Evolutionary conservation across 2,113 vertebrate species (phyloP).

Genomic region (Nothobranchius furzeri): DNA sequence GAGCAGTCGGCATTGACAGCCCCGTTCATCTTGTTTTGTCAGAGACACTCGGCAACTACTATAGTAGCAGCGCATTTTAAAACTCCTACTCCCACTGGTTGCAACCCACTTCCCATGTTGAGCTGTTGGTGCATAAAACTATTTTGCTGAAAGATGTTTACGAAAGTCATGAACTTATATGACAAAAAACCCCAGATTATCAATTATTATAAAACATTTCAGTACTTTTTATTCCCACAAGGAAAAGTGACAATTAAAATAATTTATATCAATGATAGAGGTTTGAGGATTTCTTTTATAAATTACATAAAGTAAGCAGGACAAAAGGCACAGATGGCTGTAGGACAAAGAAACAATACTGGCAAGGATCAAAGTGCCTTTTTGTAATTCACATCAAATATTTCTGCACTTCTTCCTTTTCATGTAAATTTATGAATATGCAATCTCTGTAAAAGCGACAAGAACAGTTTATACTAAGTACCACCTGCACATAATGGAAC

Average conservation of each 20-base stretch:
- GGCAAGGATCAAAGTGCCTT: not conserved
- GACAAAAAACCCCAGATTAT: not conserved
- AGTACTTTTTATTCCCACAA: not conserved
- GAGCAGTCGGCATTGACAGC: constrained; percentile 47
- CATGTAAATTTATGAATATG: constrained; percentile 12
- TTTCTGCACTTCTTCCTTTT: not conserved
- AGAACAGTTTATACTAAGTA: not conserved
- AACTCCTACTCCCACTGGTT: too few relatives aligned
- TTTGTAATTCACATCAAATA: not conserved
- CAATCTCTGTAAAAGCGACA: not conserved
- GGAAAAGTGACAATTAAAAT: not conserved
- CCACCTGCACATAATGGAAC: not conserved
- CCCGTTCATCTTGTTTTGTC: constrained; percentile 40
- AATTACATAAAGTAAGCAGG: constrained; percentile 7
- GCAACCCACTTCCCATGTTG: too few relatives aligned
- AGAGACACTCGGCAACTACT: too few relatives aligned
- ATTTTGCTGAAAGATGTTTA: too few relatives aligned
- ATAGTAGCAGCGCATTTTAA: too few relatives aligned
- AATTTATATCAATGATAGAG: constrained; percentile 1
- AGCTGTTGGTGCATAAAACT: too few relatives aligned
- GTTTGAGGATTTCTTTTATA: constrained; percentile 9
- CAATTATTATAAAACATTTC: constrained; percentile 2
- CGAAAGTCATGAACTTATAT: not conserved
- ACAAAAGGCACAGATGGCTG: constrained; percentile 5
- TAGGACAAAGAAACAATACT: constrained; percentile 1